Evolutionary conservation across 2,797 vertebrate genomes (phyloP), one percentile per base, ranked within the genome.

Genomic region (Molossus alvarezi): DNA sequence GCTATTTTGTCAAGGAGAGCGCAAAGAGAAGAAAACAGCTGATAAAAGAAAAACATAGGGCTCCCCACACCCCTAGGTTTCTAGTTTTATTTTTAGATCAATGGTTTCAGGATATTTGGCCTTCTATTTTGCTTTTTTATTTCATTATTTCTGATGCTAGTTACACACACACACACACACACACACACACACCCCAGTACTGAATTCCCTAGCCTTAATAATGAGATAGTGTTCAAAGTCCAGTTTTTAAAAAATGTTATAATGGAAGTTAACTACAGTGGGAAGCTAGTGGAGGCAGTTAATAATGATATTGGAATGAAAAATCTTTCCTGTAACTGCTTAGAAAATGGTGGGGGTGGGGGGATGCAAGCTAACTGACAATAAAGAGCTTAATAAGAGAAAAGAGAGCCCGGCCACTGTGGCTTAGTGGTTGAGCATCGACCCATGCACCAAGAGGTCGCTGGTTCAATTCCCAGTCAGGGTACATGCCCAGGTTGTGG

Each of bases 81-180:
- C 93, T 93, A 77, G 75, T 94, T 94, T 23, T 90, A 84, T 83
- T 95, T 97, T 92, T 92, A 97, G 82, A 57, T 77, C 18, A 72
- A 1, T 86, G 27, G 67, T 73, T 89, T 88, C 75, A 89, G 55
- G 76, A n/a, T 95, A 88, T 86, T 95, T 96, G 25, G 23, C 48
- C 73, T 88, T 33, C 37, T 64, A 76, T 77, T 88, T 91, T 93
- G 12, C 51, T 90, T 15, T 69, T 91, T 94, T 91, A n/a, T 86
- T 88, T 82, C 27, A 82, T 41, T 82, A 21, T 88, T 90, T 96
- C 92, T 90, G 20, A 82, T 80, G 27, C 65, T 33, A 67, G 15
- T 92, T 89, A 71, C 76, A 94, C 33, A 33, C 33, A 76, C 41
- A 45, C 41, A 45, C 41, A 45, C 41, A 45, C 41, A 45, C 41